Conservation (phyloP, 2,888 invertebrate genomes). For the Perizoma flavofasciatum region DNA sequence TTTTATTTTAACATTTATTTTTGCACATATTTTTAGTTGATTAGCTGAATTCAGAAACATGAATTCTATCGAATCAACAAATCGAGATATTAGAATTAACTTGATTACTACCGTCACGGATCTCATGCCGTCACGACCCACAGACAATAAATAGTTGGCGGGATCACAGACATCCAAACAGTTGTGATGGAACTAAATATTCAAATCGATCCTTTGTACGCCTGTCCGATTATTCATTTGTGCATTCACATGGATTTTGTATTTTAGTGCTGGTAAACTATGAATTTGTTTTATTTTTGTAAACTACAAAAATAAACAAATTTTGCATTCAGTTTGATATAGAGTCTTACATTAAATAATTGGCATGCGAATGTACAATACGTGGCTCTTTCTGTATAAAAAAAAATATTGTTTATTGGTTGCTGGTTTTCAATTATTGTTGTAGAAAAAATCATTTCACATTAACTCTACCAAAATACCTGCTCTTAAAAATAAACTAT, state of each 20-base stretch:
- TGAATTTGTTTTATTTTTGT: conserved; percentile 18
- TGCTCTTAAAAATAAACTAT: background rate
- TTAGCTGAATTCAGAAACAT: conserved; percentile 14
- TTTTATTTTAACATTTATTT: no score
- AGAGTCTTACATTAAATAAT: no score
- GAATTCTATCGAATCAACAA: conserved; percentile 13
- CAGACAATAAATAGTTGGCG: conserved; percentile 14
- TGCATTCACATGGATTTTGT: conserved; percentile 21
- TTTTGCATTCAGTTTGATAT: background rate
- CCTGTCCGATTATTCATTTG: conserved; percentile 44
- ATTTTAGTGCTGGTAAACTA: conserved; percentile 21
- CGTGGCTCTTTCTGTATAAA: no score
- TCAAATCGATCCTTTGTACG: conserved; percentile 51
- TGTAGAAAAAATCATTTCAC: no score
- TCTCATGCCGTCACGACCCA: conserved; percentile 35
- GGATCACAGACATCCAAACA: no score
- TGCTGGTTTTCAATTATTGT: no score
- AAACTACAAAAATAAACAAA: background rate
- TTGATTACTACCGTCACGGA: conserved; percentile 42
- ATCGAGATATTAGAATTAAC: conserved; percentile 28
- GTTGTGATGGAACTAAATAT: conserved; percentile 44
- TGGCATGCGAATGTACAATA: no score
- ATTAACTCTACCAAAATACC: no score
- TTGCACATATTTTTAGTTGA: no score
- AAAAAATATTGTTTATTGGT: no score